phyloP scores from a whole-genome alignment of 1,140 invertebrate genomes.

The Uloborus diversus region DNA sequence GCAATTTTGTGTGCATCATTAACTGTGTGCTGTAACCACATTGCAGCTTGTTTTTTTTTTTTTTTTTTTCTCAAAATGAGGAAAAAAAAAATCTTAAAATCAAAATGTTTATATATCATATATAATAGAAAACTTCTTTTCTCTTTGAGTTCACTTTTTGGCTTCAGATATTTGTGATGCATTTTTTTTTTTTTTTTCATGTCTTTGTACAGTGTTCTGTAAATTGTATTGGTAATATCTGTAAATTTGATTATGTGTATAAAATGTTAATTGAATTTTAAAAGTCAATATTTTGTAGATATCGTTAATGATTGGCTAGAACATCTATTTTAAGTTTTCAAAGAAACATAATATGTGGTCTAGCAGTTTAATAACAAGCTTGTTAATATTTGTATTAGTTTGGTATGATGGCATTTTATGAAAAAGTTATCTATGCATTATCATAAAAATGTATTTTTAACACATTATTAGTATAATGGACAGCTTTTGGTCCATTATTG shows the following conservation, averaged over 20 bases:
- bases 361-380: conserved; percentile 7
- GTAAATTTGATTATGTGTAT: not conserved
- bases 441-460: conserved; percentile 8
- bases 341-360: conserved; percentile 3
- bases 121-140: not conserved
- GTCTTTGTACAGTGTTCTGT: not conserved
- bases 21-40: too few species aligned
- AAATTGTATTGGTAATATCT: conserved; percentile 25
- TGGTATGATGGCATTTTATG: conserved; percentile 10
- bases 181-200: not conserved
- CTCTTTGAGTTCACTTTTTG: not conserved
- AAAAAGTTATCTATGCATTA: not conserved
- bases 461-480: conserved; percentile 4
- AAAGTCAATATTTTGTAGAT: conserved; percentile 43
- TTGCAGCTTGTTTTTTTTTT: too few species aligned
- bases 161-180: not conserved
- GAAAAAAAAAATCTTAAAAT: too few species aligned
- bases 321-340: conserved; percentile 23
- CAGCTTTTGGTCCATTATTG: not conserved
- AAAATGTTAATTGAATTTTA: conserved; percentile 12
- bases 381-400: conserved; percentile 7
- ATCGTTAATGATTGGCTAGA: conserved; percentile 19
- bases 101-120: not conserved
- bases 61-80: too few species aligned
- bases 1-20: too few species aligned